Evolutionary conservation across 2,797 vertebrate genomes (phyloP).

Genomic region (Pachyuromys duprasi): DNA sequence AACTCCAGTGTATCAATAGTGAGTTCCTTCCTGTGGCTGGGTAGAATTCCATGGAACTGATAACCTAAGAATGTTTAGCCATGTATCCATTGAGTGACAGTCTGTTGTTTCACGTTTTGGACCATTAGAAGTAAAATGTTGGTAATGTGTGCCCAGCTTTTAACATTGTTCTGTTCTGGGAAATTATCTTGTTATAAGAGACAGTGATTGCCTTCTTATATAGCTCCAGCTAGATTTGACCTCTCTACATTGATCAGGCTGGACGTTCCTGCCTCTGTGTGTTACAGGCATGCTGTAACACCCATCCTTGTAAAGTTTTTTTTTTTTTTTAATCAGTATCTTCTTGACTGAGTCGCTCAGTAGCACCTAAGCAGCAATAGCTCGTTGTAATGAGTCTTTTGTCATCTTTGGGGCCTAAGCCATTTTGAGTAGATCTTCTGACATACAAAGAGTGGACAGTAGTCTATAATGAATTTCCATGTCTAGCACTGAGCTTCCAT

Average conservation of each 20-base stretch:
- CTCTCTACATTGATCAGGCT: not conserved
- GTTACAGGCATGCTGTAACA: not conserved
- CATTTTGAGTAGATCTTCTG: not conserved
- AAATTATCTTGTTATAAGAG: not conserved
- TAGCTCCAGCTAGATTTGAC: not conserved
- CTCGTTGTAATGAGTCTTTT: not conserved
- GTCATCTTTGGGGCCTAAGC: not conserved
- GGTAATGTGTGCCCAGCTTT: slow-evolving; percentile 28
- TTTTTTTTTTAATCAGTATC: not conserved
- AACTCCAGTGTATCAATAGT: not conserved
- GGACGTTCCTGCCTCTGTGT: not conserved
- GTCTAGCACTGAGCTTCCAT: not conserved
- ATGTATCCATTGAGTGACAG: not conserved
- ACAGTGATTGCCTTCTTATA: not conserved
- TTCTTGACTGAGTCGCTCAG: not conserved
- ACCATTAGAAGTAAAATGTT: slow-evolving; percentile 5
- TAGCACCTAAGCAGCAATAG: not conserved
- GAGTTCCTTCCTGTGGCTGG: not conserved
- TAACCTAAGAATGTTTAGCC: not conserved
- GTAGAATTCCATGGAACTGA: not conserved
- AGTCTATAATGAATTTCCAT: not conserved
- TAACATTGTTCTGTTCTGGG: not conserved
- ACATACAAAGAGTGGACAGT: not conserved
- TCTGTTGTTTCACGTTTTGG: not conserved
- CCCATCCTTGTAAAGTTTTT: not conserved